Base-by-base conservation (phyloP, 2,797 vertebrate species). In the Pseudochromis fuscus region DNA sequence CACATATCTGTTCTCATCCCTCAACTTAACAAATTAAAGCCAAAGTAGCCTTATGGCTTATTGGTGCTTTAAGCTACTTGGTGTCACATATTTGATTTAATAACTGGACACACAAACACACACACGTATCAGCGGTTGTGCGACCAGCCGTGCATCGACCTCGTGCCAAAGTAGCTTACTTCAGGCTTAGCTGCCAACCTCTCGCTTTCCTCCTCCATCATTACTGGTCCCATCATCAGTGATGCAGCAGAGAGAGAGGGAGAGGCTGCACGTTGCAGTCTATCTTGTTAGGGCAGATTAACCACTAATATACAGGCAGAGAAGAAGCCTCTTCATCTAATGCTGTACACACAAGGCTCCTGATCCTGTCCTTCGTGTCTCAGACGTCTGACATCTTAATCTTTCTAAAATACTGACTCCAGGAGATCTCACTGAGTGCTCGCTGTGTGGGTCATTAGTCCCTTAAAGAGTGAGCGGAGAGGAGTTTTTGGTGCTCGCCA, bases 261-360 rank as follows among this genome's bases (percentile, higher is more conserved):
- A n/a, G 81, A 72, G 67, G 75, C 72, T 66, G 2, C 63, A 40
- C 49, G 23, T 67, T 55, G 59, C 63, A 24, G 67, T 87, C 88
- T 82, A 92, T 92, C 88, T 89, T 89, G 87, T 90, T 89, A 88
- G 73, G 71, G 73, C 79, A 91, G 90, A 91, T 91, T 91, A 92
- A 66, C 2, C 69, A 70, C 83, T 89, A 87, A 89, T 89, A 77
- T 87, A 79, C 70, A 77, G 83, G 53, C 77, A 40, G 61, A 53
- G 62, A 57, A 77, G 77, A 85, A 72, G 65, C 80, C 70, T 67
- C 77, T 56, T 84, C 69, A 69, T 84, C 76, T 80, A 70, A 84
- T 67, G 45, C 82, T 66, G 62, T 62, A 75, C 77, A 68, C 40
- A 59, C 18, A 79, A 61, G 23, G 42, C 53, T 65, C 53, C 72